Base-by-base conservation (phyloP, 2,888 invertebrate species). In the Disparrhopalites patrizii region DNA sequence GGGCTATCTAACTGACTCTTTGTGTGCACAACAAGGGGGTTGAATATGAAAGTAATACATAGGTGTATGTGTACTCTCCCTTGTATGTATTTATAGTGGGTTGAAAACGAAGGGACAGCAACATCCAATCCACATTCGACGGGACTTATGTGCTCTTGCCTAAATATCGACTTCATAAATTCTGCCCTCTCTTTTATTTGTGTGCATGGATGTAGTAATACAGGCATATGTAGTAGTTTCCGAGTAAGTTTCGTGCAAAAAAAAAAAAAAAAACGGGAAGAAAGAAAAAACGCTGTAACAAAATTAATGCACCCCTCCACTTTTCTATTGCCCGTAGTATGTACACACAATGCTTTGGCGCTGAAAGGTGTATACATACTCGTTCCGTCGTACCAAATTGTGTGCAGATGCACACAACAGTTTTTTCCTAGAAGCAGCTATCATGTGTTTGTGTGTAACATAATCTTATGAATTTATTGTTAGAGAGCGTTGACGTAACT, bases 251-350 rank as follows among this genome's bases (percentile, higher is more conserved):
- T 43, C 36, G 56, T 62, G 62, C 62, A 50, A 50, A 66, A 61
- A 66, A 66, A 61, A 56, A 61, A 50, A 62, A n/a, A 65, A n/a
- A n/a, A n/a, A n/a, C n/a, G n/a, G n/a, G n/a, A n/a, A n/a, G n/a
- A n/a, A n/a, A n/a, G n/a, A n/a, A n/a, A n/a, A n/a, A n/a, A n/a
- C n/a, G n/a, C n/a, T n/a, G 62, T 66, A 66, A 66, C 66, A 66
- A 66, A 66, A 61, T 66, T 66, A 66, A 66, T 66, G 66, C 66
- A 66, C 66, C 66, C 66, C 66, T 55, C 61, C 50, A 66, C 66
- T 56, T 54, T 65, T 65, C 58, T 66, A 61, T 62, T 27, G 62
- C 61, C 62, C 61, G 43, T 62, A 66, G 13, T 47, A 47, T 47
- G 47, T 8, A 36, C 36, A 7, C 20, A 56, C 33, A 51, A 62